These are phyloP conservation scores for Limnephilus rhombicus DNA, from an alignment of 2,888 invertebrate species.

Conservation along the genomic window DNA sequence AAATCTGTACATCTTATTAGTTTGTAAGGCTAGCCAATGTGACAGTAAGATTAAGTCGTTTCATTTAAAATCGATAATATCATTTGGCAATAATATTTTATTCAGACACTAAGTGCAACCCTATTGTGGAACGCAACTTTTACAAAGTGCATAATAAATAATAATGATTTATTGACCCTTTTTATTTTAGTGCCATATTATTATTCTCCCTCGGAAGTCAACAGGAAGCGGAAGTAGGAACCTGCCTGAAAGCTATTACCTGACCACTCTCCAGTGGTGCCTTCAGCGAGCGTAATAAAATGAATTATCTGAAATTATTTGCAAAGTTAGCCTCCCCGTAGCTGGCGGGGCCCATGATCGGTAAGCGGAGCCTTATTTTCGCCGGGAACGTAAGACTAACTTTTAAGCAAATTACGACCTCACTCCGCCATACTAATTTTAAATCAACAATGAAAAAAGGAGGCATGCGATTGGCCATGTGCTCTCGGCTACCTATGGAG, in stretches of 20 bases:
- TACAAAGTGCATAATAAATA: neutral
- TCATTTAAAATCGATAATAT: neutral
- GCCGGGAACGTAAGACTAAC: slow-evolving; percentile 36
- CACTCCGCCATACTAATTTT: slow-evolving; percentile 42
- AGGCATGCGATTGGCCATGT: slow-evolving; percentile 17
- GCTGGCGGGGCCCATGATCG: slow-evolving; percentile 18
- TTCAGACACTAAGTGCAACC: neutral
- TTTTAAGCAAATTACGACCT: slow-evolving; percentile 46
- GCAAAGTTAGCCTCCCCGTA: neutral
- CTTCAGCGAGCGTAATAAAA: slow-evolving; percentile 23
- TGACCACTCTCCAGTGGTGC: neutral
- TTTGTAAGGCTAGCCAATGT: neutral
- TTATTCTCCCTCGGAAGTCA: too few relatives aligned
- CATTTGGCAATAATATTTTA: neutral
- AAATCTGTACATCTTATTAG: neutral
- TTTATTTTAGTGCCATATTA: too few relatives aligned
- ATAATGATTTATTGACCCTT: neutral
- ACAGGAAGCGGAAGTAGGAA: slow-evolving; percentile 1
- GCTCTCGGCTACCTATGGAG: slow-evolving; percentile 18
- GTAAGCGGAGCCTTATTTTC: slow-evolving; percentile 8
- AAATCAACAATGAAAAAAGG: slow-evolving; percentile 50
- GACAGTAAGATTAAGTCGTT: neutral
- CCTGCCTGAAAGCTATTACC: neutral
- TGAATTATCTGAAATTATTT: slow-evolving; percentile 35
- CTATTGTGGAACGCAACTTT: neutral